phyloP scores from a whole-genome alignment of 2,888 invertebrate species.

The Bhutanitis thaidina region DNA sequence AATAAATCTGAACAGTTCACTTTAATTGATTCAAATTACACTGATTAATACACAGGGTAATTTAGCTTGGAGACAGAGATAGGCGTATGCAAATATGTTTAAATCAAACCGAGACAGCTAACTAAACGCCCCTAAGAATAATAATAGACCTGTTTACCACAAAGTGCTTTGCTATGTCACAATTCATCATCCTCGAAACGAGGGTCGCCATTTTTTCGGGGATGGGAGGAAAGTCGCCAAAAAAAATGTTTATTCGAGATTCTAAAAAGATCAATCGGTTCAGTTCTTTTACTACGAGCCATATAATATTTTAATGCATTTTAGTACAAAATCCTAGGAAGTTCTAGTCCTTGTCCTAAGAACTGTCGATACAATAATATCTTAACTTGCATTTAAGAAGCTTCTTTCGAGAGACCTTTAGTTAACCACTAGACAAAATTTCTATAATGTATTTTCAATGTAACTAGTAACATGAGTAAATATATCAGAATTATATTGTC shows the following conservation, averaged over 20 bases:
- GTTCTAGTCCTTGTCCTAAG: too few relatives aligned
- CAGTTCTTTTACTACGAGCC: background rate
- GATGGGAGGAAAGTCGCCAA: background rate
- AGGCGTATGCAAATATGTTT: constrained; percentile 37
- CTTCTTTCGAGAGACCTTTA: too few relatives aligned
- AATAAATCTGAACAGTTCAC: constrained; percentile 14
- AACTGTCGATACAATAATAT: too few relatives aligned
- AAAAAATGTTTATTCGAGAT: constrained; percentile 7
- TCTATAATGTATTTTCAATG: too few relatives aligned
- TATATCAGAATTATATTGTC: too few relatives aligned
- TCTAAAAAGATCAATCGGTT: constrained; percentile 5
- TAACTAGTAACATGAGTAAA: too few relatives aligned
- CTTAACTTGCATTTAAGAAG: too few relatives aligned
- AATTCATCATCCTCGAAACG: constrained; percentile 58
- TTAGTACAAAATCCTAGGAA: too few relatives aligned
- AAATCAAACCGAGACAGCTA: constrained; percentile 40
- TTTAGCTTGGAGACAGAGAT: constrained; percentile 21
- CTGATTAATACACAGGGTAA: constrained; percentile 9
- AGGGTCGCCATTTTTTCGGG: constrained; percentile 26
- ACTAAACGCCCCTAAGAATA: constrained; percentile 60
- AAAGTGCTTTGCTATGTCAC: constrained; percentile 75
- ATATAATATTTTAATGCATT: background rate
- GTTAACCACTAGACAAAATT: too few relatives aligned
- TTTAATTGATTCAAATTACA: constrained; percentile 16
- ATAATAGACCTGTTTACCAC: constrained; percentile 63